phyloP scores from a whole-genome alignment of 2,797 vertebrate species.

The Megaceryle alcyon region DNA sequence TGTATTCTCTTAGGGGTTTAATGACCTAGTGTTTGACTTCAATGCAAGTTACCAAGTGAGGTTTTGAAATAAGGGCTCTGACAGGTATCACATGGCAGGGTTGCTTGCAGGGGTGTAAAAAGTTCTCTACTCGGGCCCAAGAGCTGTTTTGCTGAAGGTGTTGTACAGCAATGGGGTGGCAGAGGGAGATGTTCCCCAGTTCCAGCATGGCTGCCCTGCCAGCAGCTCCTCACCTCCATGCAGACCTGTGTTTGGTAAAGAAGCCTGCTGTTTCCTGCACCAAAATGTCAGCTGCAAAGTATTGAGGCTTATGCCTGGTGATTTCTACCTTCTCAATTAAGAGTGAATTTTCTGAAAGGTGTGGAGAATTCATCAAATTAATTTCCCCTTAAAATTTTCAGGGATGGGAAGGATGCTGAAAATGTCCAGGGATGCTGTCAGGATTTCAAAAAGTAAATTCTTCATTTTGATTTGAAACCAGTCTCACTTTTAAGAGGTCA shows the following conservation, averaged over 20 bases:
- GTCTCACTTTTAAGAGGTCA: neutral
- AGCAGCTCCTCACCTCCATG: fast-evolving
- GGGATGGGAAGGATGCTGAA: neutral
- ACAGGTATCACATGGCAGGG: neutral
- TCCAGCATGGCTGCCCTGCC: neutral
- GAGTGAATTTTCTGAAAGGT: neutral
- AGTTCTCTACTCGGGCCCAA: neutral
- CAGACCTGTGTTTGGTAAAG: neutral
- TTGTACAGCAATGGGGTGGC: neutral
- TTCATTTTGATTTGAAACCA: neutral
- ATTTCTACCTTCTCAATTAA: neutral
- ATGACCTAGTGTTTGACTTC: neutral
- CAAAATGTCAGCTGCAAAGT: neutral
- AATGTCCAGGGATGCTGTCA: neutral
- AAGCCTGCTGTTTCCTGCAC: neutral
- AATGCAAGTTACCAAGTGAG: neutral
- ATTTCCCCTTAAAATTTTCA: neutral
- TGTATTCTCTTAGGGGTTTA: neutral
- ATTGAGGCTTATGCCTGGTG: neutral
- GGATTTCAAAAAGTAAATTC: neutral
- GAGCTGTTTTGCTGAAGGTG: neutral
- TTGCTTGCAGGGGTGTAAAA: neutral
- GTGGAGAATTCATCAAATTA: neutral
- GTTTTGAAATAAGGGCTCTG: neutral
- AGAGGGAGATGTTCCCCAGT: neutral